phyloP scores from a whole-genome alignment of 64 coral and sea anemone species.

The Acropora tenuis region DNA sequence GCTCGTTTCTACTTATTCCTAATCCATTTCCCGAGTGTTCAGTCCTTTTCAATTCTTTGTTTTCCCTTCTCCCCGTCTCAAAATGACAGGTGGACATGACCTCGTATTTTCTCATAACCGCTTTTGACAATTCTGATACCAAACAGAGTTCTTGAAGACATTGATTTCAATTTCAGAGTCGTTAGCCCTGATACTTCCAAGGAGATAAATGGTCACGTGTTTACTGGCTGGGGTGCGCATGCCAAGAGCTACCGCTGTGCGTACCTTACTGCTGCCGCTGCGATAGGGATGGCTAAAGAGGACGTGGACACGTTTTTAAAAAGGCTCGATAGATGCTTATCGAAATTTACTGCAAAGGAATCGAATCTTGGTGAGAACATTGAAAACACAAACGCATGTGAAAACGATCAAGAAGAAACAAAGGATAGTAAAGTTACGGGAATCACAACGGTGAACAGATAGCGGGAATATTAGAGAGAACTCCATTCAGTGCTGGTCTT shows the following conservation, averaged over 20 bases:
- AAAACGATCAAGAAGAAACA: conserved; percentile 9
- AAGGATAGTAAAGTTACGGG: neutral
- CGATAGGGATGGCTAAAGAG: conserved; percentile 91
- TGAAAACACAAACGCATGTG: neutral
- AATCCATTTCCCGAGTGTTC: no score
- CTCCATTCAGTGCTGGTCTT: neutral
- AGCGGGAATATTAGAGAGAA: neutral
- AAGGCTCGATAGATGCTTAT: conserved; percentile 90
- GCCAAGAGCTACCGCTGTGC: conserved; percentile 82
- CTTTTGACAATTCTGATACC: neutral
- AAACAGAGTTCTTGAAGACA: neutral
- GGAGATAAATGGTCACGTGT: conserved; percentile 90
- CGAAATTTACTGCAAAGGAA: conserved; percentile 51
- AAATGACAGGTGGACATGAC: no score
- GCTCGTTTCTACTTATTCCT: no score
- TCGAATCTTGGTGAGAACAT: neutral
- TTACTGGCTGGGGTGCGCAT: conserved; percentile 95
- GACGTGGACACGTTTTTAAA: conserved; percentile 97
- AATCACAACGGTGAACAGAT: conserved; percentile 21
- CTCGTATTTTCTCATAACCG: no score
- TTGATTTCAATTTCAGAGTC: conserved; percentile 50
- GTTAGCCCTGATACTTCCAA: conserved; percentile 76
- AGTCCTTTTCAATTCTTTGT: neutral
- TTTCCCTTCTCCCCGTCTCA: no score
- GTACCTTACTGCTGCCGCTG: conserved; percentile 93